Percentiles rank a stretch among this genome's conserved stretches.
phyloP scores from a whole-genome alignment of 2,797 vertebrate species.

The Catharus ustulatus region DNA sequence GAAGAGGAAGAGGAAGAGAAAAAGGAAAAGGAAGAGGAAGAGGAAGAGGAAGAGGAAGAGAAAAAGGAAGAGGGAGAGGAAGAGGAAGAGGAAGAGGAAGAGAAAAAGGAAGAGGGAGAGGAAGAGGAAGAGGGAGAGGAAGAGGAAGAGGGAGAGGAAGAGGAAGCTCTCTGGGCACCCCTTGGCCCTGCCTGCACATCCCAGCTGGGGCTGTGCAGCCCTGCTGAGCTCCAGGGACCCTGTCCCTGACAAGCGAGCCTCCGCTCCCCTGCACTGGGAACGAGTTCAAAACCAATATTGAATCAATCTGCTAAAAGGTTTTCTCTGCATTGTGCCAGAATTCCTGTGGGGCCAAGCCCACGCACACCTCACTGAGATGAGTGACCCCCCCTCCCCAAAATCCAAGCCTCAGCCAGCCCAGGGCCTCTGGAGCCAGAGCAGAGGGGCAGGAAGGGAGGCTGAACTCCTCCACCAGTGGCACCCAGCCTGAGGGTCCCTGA shows the following conservation, averaged over 20 bases:
- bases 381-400: fast-evolving
- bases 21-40: neutral
- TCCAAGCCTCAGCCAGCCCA: neutral
- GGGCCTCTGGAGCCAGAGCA: neutral
- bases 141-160: neutral
- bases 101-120: too few species aligned
- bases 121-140: too few species aligned
- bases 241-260: constrained; percentile 65
- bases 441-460: fast-evolving
- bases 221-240: neutral
- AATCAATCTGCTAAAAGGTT: constrained; percentile 87
- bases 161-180: neutral
- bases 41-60: too few species aligned
- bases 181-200: neutral
- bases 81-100: too few species aligned
- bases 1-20: too few species aligned
- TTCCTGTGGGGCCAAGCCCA: constrained; percentile 52
- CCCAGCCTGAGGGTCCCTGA: neutral
- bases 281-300: constrained; percentile 73
- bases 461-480: neutral
- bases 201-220: too few species aligned
- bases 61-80: too few species aligned
- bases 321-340: constrained; percentile 79
- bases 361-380: constrained; percentile 72
- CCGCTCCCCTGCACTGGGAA: constrained; percentile 74